Evolutionary conservation across 2,797 vertebrate species (phyloP).

Genomic region (Nothura maculosa): DNA sequence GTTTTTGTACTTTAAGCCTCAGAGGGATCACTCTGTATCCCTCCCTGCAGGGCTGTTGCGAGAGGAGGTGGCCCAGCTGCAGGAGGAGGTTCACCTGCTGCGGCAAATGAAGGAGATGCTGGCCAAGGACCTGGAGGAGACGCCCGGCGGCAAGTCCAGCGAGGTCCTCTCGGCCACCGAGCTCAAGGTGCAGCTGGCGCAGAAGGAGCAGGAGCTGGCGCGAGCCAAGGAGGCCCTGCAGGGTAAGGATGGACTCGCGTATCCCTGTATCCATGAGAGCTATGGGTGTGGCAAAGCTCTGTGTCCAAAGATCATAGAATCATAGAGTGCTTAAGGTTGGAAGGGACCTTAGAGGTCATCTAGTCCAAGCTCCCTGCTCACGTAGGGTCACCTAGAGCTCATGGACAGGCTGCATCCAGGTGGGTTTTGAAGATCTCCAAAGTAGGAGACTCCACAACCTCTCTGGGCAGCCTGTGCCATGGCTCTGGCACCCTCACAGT

Average conservation of each 20-base stretch:
- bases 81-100: slow-evolving; percentile 95
- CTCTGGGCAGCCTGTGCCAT: too few species aligned
- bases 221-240: slow-evolving; percentile 96
- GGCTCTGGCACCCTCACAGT: too few species aligned
- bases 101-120: slow-evolving; percentile 99
- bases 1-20: not conserved
- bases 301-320: too few species aligned
- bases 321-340: too few species aligned
- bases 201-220: slow-evolving; percentile 96
- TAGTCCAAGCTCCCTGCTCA: too few species aligned
- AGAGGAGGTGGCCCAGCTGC: slow-evolving; percentile 96
- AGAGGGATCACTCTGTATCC: slow-evolving; percentile 37
- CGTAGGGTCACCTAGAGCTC: too few species aligned
- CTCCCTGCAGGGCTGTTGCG: slow-evolving; percentile 90
- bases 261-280: too few species aligned
- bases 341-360: too few species aligned
- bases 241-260: slow-evolving; percentile 80
- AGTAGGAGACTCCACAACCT: too few species aligned
- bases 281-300: too few species aligned
- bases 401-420: too few species aligned
- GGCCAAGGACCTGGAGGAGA: slow-evolving; percentile 95
- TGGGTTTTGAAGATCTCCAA: too few species aligned
- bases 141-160: slow-evolving; percentile 89
- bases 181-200: slow-evolving; percentile 94
- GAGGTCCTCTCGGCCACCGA: slow-evolving; percentile 94